Base-by-base conservation (phyloP, 2,797 vertebrate species). In the Xerus rutilus region DNA sequence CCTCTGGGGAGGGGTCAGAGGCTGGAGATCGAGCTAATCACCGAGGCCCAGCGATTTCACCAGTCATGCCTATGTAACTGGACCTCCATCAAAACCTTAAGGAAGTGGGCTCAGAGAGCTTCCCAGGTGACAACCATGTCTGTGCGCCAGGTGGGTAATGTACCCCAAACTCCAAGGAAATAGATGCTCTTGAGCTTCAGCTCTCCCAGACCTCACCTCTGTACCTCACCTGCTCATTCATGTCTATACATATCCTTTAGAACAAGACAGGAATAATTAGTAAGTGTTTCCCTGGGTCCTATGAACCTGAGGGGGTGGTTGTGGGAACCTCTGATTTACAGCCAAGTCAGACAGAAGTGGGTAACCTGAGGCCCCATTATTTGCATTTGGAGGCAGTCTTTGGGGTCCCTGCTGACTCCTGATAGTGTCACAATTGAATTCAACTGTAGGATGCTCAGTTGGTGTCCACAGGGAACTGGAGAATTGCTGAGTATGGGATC, bases 101-200 rank as follows among this genome's bases (percentile, higher is more conserved):
- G 32, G 45, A 64, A 15, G 30, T 20, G 49, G 15, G 28, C 25
- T n/a, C 21, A 25, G 47, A 78, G 25, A 69, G 59, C 23, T 57
- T 67, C 30, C 18, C 6, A 21, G 49, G 18, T 20, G 15, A 23
- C 7, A 13, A 72, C 57, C 8, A 10, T 12, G 23, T 28, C 64
- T 35, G 2, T 1, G 10, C 43, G 30, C 47, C 0, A 0, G 3
- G 17, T 23, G 30, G 23, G 49, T 15, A 35, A 30, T 7, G 9
- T 0, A 74, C 7, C 39, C 62, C 39, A 20, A 32, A 86, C 43
- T 59, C 64, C 83, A 47, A 7, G 12, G 64, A 32, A 43, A 35
- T 30, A 30, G 35, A 54, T 32, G 23, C 25, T 21, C 74, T 62
- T 52, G 45, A 2, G 12, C 20, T 23, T 13, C 9, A 7, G 6